A percentile compares a stretch with the other conserved stretches of the same genome.
These are phyloP conservation scores for Alosa sapidissima DNA, from an alignment of 2,797 vertebrate species.

Conservation along the genomic window DNA sequence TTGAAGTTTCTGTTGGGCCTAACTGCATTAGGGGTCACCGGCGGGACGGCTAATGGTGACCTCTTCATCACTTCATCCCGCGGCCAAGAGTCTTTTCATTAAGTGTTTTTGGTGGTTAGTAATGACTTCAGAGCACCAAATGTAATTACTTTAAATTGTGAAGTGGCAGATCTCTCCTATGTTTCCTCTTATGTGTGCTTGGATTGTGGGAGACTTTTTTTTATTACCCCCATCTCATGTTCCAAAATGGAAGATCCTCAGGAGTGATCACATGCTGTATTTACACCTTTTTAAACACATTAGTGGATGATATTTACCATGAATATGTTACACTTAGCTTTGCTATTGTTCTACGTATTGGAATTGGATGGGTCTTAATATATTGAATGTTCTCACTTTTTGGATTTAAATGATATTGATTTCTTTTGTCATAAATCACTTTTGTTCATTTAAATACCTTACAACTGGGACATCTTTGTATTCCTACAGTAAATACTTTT, in stretches of 20 bases:
- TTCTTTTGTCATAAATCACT: background rate
- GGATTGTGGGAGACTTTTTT: constrained; percentile 51
- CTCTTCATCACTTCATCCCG: constrained; percentile 68
- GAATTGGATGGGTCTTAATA: background rate
- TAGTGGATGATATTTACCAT: background rate
- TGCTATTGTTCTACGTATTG: background rate
- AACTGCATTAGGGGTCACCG: constrained; percentile 72
- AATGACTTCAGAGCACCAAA: constrained; percentile 67
- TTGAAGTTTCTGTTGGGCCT: constrained; percentile 66
- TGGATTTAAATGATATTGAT: background rate
- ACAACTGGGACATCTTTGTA: no score
- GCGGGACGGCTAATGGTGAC: constrained; percentile 65
- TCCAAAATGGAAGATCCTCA: background rate
- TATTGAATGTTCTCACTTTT: background rate
- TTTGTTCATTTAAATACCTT: no score
- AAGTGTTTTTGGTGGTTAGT: constrained; percentile 71
- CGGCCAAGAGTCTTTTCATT: constrained; percentile 70
- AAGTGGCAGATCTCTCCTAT: constrained; percentile 56
- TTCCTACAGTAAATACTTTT: no score
- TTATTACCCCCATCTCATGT: background rate
- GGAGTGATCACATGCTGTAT: background rate
- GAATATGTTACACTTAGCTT: background rate
- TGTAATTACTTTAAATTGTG: constrained; percentile 63
- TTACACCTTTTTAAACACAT: background rate
- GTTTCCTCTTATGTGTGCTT: constrained; percentile 59